A percentile compares a stretch with the other conserved stretches of the same genome.
phyloP scores from a whole-genome alignment of 1,140 invertebrate species.

The Acromyrmex charruanus region DNA sequence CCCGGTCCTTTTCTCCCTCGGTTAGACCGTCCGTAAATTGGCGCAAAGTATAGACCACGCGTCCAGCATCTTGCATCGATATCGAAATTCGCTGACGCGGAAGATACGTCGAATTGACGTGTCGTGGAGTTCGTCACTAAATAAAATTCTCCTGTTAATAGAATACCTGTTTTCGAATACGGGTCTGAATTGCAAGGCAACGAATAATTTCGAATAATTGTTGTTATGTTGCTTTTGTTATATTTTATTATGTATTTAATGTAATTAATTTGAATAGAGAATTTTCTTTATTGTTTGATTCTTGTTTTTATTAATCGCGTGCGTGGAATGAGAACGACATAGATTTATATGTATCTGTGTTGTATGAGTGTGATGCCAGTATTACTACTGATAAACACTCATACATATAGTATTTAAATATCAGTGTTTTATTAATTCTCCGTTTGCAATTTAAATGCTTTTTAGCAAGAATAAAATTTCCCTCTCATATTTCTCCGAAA shows the following conservation, averaged over 20 bases:
- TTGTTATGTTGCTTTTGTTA: neutral
- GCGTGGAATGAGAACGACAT: no score
- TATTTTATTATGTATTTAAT: neutral
- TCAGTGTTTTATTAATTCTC: neutral
- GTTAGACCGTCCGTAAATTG: slow-evolving; percentile 44
- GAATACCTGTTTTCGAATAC: neutral
- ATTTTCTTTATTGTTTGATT: neutral
- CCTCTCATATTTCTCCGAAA: no score
- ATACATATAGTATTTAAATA: no score
- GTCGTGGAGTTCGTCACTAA: neutral
- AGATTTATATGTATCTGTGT: no score
- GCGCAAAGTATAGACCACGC: slow-evolving; percentile 54
- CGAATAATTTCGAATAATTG: neutral
- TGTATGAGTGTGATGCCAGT: no score
- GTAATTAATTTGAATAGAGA: neutral
- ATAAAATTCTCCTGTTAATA: neutral
- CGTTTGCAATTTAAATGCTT: no score
- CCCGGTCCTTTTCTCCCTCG: neutral
- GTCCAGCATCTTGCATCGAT: slow-evolving; percentile 18
- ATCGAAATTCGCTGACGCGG: slow-evolving; percentile 50
- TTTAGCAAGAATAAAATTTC: no score
- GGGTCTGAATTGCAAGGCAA: neutral
- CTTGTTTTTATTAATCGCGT: neutral
- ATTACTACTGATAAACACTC: no score
- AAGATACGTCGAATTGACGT: slow-evolving; percentile 5